Conservation (phyloP, 92 coral and sea anemone genomes). For the Siderastrea siderea region DNA sequence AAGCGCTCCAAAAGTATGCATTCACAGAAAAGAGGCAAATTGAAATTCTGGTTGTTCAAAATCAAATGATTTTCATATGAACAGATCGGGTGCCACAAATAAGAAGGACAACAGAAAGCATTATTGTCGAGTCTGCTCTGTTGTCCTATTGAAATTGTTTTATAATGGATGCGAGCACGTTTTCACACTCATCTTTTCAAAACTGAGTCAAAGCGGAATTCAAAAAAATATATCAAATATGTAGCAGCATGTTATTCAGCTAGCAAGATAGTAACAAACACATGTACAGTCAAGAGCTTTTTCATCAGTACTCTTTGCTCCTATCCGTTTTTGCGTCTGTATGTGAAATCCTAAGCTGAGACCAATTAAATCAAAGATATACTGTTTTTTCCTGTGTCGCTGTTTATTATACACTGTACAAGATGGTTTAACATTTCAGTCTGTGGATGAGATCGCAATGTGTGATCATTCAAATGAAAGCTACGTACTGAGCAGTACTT, state of each 20-base stretch:
- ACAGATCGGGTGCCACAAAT: conserved; percentile 15
- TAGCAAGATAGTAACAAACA: not conserved
- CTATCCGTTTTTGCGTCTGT: too few relatives aligned
- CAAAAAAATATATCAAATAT: not conserved
- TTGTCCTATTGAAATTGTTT: not conserved
- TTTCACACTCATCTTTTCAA: conserved; percentile 18
- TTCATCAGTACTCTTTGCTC: too few relatives aligned
- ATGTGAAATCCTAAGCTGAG: too few relatives aligned
- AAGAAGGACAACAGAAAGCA: not conserved
- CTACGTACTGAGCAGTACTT: not conserved
- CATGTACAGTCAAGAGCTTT: not conserved
- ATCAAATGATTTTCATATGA: conserved; percentile 43
- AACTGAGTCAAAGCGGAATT: not conserved
- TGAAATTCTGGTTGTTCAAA: conserved; percentile 26
- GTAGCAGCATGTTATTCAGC: not conserved
- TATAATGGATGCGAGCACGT: conserved; percentile 18
- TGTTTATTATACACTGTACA: too few relatives aligned
- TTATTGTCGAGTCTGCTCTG: not conserved
- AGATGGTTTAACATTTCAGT: not conserved
- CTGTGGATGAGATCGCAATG: not conserved
- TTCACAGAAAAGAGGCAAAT: conserved; percentile 1
- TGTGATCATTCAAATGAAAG: not conserved
- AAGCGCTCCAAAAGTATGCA: conserved; percentile 10
- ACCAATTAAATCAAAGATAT: too few relatives aligned
- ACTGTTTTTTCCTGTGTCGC: too few relatives aligned